Evolutionary conservation across 1,140 invertebrate species (phyloP).

Genomic region (Lepidurus apus): DNA sequence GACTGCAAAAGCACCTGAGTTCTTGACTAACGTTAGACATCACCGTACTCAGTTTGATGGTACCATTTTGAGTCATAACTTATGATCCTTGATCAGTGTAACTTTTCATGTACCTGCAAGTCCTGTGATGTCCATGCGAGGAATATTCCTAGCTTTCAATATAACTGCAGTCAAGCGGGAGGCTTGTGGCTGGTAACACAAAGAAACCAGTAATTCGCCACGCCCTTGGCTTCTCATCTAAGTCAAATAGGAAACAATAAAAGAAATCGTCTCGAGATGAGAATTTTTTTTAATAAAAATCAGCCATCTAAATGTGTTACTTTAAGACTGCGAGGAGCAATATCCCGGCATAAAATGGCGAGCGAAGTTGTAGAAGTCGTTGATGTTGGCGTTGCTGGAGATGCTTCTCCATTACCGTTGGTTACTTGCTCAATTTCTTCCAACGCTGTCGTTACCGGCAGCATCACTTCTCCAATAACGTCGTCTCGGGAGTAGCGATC

Average conservation of each 20-base stretch:
- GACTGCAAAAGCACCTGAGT: no score
- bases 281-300: background rate
- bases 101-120: slow-evolving; percentile 56
- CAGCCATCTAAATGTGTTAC: slow-evolving; percentile 47
- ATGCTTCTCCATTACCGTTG: slow-evolving; percentile 29
- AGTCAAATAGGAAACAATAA: slow-evolving; percentile 23
- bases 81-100: no score
- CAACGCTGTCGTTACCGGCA: slow-evolving; percentile 67
- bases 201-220: slow-evolving; percentile 82
- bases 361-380: slow-evolving; percentile 39
- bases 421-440: slow-evolving; percentile 57
- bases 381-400: slow-evolving; percentile 39
- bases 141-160: slow-evolving; percentile 85
- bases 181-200: slow-evolving; percentile 90
- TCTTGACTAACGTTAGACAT: no score
- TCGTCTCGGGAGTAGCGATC: slow-evolving; percentile 95
- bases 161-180: slow-evolving; percentile 83
- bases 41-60: no score
- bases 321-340: slow-evolving; percentile 78
- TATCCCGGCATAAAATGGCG: slow-evolving; percentile 62
- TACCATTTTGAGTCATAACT: no score
- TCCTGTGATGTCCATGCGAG: slow-evolving; percentile 92
- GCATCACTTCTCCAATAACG: slow-evolving; percentile 91
- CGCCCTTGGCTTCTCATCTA: slow-evolving; percentile 80
- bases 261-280: background rate